These are phyloP conservation scores for Seriola rivoliana DNA, from an alignment of 2,113 vertebrate species.

Conservation along the genomic window DNA sequence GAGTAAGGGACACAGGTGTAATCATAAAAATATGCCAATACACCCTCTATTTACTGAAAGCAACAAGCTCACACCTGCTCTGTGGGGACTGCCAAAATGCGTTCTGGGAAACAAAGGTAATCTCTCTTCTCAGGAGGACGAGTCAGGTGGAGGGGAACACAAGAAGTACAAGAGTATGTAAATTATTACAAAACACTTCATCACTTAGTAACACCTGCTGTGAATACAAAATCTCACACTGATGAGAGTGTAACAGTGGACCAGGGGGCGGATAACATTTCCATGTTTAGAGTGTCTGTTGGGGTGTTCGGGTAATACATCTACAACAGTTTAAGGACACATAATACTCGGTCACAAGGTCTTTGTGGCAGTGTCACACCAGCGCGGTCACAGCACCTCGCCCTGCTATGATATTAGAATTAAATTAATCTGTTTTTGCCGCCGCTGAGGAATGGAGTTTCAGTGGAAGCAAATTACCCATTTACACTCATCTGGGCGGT, in stretches of 20 bases:
- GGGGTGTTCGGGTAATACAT: neutral
- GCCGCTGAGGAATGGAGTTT: constrained; percentile 32
- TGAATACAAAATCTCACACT: neutral
- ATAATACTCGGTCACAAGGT: neutral
- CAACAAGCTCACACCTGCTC: constrained; percentile 50
- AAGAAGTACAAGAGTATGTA: neutral
- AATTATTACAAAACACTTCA: constrained; percentile 4
- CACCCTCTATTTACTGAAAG: neutral
- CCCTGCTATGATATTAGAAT: constrained; percentile 31
- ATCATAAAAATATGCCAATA: constrained; percentile 35
- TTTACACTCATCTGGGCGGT: constrained; percentile 33
- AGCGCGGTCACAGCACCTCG: neutral
- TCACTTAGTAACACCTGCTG: neutral
- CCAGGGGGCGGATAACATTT: neutral
- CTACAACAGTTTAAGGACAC: neutral
- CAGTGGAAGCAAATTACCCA: constrained; percentile 40
- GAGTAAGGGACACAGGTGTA: constrained; percentile 21
- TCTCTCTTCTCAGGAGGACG: neutral
- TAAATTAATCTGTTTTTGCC: constrained; percentile 34
- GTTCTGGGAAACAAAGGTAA: neutral
- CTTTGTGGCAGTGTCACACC: constrained; percentile 6
- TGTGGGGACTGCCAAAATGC: neutral
- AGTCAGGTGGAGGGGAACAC: neutral
- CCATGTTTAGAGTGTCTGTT: neutral
- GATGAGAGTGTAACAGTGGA: neutral